Conservation (phyloP, 2,113 vertebrate genomes). For the Lathamus discolor region DNA sequence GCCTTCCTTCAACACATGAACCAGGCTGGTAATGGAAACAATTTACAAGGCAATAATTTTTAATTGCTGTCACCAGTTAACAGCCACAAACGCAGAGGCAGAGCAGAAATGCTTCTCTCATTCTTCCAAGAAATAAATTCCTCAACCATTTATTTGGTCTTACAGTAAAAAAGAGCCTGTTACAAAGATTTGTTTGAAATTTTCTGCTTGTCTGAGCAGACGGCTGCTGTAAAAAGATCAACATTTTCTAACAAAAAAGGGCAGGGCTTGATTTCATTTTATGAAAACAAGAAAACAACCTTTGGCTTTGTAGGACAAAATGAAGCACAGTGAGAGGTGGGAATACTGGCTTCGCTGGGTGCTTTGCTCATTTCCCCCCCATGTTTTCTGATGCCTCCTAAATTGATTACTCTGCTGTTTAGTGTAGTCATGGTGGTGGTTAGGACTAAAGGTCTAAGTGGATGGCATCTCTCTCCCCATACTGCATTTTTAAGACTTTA, state of each 20-base stretch:
- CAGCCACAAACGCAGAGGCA: neutral
- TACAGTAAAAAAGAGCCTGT: neutral
- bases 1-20: neutral
- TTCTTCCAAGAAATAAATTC: neutral
- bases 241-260: neutral
- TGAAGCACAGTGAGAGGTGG: neutral
- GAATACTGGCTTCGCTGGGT: neutral
- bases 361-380: neutral
- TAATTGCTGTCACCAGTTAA: neutral
- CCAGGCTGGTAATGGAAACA: neutral
- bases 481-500: neutral
- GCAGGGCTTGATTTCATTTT: neutral
- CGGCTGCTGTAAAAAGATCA: neutral
- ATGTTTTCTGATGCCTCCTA: neutral
- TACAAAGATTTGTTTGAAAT: neutral
- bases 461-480: neutral
- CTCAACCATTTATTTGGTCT: neutral
- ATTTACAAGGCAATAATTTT: neutral
- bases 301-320: neutral
- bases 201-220: neutral
- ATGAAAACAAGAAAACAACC: neutral
- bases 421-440: neutral
- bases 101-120: neutral
- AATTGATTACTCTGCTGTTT: neutral
- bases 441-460: neutral